Percentiles rank a stretch among this genome's conserved stretches.
Conservation (phyloP, 2,888 invertebrate species). For the Acholoe squamosa region DNA sequence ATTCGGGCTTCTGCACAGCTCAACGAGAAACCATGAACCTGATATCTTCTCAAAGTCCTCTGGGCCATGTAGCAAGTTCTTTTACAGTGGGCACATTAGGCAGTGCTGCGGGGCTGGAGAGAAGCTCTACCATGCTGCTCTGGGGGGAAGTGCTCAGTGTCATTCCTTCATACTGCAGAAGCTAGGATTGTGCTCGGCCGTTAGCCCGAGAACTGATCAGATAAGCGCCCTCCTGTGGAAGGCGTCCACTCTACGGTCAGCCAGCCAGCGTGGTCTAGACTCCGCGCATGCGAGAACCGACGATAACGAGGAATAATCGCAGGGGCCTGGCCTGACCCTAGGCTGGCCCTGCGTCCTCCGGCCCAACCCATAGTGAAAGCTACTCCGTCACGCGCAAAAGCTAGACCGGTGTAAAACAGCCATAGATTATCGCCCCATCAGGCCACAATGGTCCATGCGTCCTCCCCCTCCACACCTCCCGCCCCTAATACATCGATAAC, state of each 20-base stretch:
- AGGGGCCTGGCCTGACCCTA: not conserved
- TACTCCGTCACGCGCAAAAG: conserved; percentile 16
- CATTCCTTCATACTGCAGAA: not conserved
- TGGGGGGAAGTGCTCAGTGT: not conserved
- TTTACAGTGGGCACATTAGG: too few relatives aligned
- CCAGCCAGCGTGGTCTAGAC: conserved; percentile 36
- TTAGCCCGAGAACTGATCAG: not conserved
- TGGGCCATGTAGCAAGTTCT: not conserved
- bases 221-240: not conserved
- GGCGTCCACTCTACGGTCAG: not conserved
- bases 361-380: not conserved
- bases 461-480: conserved; percentile 31
- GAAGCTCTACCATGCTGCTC: not conserved
- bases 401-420: conserved; percentile 48
- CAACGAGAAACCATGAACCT: not conserved
- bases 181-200: not conserved
- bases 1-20: not conserved
- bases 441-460: not conserved
- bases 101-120: not conserved
- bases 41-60: not conserved
- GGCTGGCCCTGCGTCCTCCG: not conserved
- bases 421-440: conserved; percentile 57
- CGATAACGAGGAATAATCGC: conserved; percentile 59
- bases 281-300: conserved; percentile 45
- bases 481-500: conserved; percentile 46